Conservation (phyloP, 2,113 vertebrate genomes). For the Varanus salvator region DNA sequence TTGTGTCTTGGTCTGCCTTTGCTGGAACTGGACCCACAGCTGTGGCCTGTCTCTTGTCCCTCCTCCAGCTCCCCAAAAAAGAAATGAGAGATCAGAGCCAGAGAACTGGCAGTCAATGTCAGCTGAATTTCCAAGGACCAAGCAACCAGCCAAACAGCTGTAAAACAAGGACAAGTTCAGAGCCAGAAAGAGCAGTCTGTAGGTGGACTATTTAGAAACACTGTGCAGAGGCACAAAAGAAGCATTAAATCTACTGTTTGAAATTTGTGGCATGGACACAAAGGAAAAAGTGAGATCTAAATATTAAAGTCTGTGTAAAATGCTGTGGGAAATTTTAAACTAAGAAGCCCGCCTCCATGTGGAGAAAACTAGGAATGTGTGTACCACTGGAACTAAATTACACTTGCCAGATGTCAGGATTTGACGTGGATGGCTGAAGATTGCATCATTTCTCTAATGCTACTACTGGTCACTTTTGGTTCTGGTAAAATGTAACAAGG, state of each 20-base stretch:
- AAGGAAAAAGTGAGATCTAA: conserved; percentile 34
- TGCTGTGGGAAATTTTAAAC: conserved; percentile 34
- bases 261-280: conserved; percentile 47
- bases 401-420: conserved; percentile 1
- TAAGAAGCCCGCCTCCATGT: conserved; percentile 47
- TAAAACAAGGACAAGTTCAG: neutral
- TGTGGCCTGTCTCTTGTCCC: neutral
- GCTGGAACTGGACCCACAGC: neutral
- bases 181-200: rapidly evolving
- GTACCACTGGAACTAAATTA: conserved; percentile 56
- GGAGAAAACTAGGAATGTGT: conserved; percentile 59
- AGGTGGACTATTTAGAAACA: neutral
- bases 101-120: neutral
- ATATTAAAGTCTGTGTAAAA: conserved; percentile 43
- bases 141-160: neutral
- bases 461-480: neutral
- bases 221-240: neutral
- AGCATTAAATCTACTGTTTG: conserved; percentile 19
- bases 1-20: neutral
- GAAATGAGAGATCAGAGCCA: neutral
- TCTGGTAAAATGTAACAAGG: neutral
- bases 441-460: neutral
- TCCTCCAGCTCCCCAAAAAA: too few relatives aligned
- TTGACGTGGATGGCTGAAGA: neutral
- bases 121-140: neutral